Base-by-base conservation (phyloP, 2,797 vertebrate genomes). In the Dromococcyx pavoninus region DNA sequence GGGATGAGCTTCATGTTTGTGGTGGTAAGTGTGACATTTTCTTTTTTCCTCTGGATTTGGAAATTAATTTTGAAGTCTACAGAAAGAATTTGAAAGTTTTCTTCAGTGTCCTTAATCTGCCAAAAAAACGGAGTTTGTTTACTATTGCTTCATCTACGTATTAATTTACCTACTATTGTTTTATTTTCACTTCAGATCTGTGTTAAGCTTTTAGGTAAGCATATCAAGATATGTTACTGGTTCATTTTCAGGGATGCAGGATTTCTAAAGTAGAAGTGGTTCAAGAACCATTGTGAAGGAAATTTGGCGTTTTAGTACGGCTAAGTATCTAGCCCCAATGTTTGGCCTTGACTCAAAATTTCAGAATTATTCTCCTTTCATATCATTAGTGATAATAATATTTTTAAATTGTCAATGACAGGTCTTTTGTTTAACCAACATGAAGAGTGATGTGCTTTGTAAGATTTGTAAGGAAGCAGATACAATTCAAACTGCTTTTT, bases 1-100 rank as follows among this genome's bases (percentile, higher is more conserved):
- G 96, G 4, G 99, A 99, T 95, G 99, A 99, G 44, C 98, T 99
- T 25, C 98, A 99, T 13, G 97, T 99, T 58, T 98, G 98, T 77
- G 98, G 99, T 95, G 99, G 99, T 99, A 89, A 96, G 98, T 97
- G 41, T 73, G 33, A 7, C 23, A 2, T 53, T 53, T 69, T 19
- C 65, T 54, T 71, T 57, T 12, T 56, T 81, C 50, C 11, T 75
- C 14, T 75, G 37, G 18, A 43, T 50, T 82, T 81, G n/a, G 23
- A 76, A 73, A 32, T 78, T 64, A 65, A 70, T 73, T 90, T 43
- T 48, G 37, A 62, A 54, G 24, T n/a, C 48, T 64, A 4, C 13
- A 12, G 64, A 62, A 81, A 50, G 9, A 69, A 48, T 32, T 48
- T 69, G 7, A 15, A 66, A 19, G 27, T 54, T 85, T 84, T 61